Evolutionary conservation across 1,140 invertebrate species (phyloP).

Genomic region (Yoshiicerus persimilis): DNA sequence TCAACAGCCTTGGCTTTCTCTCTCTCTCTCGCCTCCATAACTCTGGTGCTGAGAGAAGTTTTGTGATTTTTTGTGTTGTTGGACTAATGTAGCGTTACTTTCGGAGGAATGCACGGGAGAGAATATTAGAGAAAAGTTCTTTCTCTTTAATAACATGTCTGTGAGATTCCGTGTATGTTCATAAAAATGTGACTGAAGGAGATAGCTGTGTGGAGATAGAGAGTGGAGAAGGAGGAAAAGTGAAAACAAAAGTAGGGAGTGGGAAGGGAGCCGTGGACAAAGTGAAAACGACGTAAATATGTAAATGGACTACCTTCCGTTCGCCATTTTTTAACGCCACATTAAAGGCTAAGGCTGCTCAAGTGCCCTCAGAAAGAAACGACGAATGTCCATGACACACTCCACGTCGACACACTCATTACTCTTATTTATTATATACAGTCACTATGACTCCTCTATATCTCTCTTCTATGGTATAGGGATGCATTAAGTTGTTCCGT

Average conservation of each 20-base stretch:
- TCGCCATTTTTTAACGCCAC: constrained; percentile 46
- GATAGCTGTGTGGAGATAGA: not conserved
- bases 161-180: too few relatives aligned
- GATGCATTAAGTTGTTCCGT: constrained; percentile 8
- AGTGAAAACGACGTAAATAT: constrained; percentile 39
- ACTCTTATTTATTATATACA: not conserved
- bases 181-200: not conserved
- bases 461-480: not conserved
- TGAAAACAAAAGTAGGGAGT: not conserved
- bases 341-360: constrained; percentile 31
- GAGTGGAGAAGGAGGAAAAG: not conserved
- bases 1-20: constrained; percentile 16
- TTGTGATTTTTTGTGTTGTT: not conserved
- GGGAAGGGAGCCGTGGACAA: not conserved
- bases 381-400: constrained; percentile 37
- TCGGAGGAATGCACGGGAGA: not conserved
- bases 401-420: constrained; percentile 39
- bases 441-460: too few relatives aligned
- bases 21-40: not conserved
- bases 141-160: not conserved
- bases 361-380: constrained; percentile 10
- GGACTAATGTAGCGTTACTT: not conserved
- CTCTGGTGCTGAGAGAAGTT: too few relatives aligned
- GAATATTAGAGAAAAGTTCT: too few relatives aligned
- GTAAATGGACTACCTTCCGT: constrained; percentile 42